phyloP scores from a whole-genome alignment of 1,140 invertebrate species.

The Saccostrea echinata region DNA sequence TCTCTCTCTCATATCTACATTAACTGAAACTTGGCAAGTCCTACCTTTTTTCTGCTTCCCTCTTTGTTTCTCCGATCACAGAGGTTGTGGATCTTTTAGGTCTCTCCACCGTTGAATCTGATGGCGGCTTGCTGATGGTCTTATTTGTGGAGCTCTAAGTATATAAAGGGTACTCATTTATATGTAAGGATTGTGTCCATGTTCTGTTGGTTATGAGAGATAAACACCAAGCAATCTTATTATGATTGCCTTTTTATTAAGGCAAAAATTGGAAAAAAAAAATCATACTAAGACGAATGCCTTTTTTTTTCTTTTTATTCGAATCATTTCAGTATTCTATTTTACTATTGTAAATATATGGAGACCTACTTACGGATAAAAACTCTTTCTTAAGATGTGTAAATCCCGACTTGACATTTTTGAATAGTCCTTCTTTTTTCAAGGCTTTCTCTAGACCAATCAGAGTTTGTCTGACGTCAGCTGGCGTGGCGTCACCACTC shows the following conservation, averaged over 20 bases:
- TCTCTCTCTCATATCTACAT: no score
- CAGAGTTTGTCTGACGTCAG: slow-evolving; percentile 54
- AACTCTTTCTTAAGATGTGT: slow-evolving; percentile 61
- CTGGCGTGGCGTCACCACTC: slow-evolving; percentile 42
- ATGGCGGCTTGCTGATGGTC: not conserved
- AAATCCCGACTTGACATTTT: slow-evolving; percentile 64
- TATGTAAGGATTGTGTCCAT: not conserved
- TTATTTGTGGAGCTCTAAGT: not conserved
- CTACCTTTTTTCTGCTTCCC: slow-evolving; percentile 3
- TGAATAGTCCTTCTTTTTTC: slow-evolving; percentile 66
- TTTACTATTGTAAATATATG: not conserved
- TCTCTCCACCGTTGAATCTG: not conserved
- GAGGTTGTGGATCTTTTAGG: not conserved
- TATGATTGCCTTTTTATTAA: no score
- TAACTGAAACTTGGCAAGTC: no score
- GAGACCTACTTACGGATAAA: slow-evolving; percentile 52
- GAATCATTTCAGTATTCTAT: no score
- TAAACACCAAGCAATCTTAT: no score
- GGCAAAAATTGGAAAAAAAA: no score
- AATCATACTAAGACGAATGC: no score
- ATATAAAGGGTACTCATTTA: not conserved
- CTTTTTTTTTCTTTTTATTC: no score
- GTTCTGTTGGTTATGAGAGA: not conserved
- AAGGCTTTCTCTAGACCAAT: slow-evolving; percentile 59
- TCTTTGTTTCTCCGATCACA: not conserved